Percentiles rank a stretch among this genome's conserved stretches.
phyloP scores from a whole-genome alignment of 2,888 invertebrate species.

The Nemapogon koenigi region DNA sequence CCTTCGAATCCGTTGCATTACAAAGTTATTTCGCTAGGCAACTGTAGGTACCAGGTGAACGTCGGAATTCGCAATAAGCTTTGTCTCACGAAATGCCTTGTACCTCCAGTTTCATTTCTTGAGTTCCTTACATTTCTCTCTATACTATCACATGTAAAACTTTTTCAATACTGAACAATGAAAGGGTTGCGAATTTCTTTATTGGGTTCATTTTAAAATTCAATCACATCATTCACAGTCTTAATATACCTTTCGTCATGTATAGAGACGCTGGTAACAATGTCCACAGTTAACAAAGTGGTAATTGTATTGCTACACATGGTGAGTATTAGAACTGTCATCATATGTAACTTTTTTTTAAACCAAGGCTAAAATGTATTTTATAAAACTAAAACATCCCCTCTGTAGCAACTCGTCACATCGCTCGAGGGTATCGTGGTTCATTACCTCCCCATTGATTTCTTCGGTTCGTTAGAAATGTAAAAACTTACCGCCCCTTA shows the following conservation, averaged over 20 bases:
- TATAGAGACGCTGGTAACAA: too few relatives aligned
- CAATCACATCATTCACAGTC: too few relatives aligned
- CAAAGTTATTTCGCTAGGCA: conserved; percentile 3
- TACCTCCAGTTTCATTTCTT: conserved; percentile 37
- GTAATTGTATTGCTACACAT: too few relatives aligned
- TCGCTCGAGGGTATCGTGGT: conserved; percentile 17
- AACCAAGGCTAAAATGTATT: too few relatives aligned
- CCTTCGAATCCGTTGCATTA: conserved; percentile 2
- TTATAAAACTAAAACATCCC: conserved; percentile 1
- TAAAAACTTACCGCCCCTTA: conserved; percentile 38
- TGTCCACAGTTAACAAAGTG: too few relatives aligned
- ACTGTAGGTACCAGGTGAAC: conserved; percentile 34
- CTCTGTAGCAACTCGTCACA: background rate
- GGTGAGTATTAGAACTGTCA: too few relatives aligned
- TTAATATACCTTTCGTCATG: too few relatives aligned
- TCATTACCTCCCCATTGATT: conserved; percentile 31
- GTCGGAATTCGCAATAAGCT: conserved; percentile 59
- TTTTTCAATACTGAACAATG: conserved; percentile 7
- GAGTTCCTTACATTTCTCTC: conserved; percentile 50
- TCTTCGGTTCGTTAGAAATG: conserved; percentile 45
- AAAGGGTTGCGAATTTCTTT: too few relatives aligned
- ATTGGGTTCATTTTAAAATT: too few relatives aligned
- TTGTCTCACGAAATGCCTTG: conserved; percentile 37
- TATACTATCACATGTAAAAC: conserved; percentile 15
- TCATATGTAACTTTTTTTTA: too few relatives aligned